Evolutionary conservation across 2,113 vertebrate genomes (phyloP), one percentile per base, ranked within the genome.

Genomic region (Caloenas nicobarica): DNA sequence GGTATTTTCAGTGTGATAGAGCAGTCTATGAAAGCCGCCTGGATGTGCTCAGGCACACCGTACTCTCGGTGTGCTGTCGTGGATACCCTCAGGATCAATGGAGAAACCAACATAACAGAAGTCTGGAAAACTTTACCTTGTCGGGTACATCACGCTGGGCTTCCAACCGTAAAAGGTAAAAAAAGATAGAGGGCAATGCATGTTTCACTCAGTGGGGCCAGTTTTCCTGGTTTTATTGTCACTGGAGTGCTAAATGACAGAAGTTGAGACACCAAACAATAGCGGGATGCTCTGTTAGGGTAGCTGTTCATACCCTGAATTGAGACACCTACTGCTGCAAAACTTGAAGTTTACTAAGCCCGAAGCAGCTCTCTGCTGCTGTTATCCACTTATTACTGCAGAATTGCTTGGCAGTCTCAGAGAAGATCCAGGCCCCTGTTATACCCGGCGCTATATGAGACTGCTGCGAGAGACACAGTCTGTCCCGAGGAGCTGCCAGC

Each of bases 381-480:
- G 12, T 74, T 78, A 78, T 34, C 90, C 72, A 58, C 36, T 73
- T 82, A 65, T 65, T 88, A n/a, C 38, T 68, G 26, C 48, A 71
- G 77, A 64, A 71, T 2, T 25, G 33, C 86, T 83, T 24, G 68
- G 36, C 24, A 73, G 33, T 40, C 34, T 58, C 65, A 6, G 16
- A 81, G 82, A 29, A 71, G 4, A 61, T 4, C 7, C 24, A 71
- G 72, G 42, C 11, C 33, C 9, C 24, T 17, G 28, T 48, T 74
- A 34, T 13, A 58, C 13, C 9, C 1, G 0, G 8, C 1, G 0
- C 21, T 71, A 4, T 16, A 13, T 2, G 26, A 66, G 33, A 42
- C 23, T 15, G 14, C 22, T 90, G 68, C 0, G 4, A 11, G 61
- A 72, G 40, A 13, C 19, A 48, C 42, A 48, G 26, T 13, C 57